These are phyloP conservation scores for Dipus sagitta DNA, from an alignment of 2,797 vertebrate species.

Conservation along the genomic window DNA sequence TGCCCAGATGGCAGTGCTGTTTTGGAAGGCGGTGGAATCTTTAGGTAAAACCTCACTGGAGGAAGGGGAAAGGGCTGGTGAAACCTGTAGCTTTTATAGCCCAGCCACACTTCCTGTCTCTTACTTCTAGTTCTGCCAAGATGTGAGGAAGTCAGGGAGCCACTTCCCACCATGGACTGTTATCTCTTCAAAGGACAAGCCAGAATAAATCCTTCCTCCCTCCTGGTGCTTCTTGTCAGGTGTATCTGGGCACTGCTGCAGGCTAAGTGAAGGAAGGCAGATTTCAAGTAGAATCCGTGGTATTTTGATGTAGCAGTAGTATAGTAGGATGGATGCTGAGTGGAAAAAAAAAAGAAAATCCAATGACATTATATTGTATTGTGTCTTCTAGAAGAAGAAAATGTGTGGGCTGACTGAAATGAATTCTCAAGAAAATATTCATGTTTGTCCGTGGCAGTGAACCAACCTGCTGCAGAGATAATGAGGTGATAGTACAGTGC, in stretches of 20 bases:
- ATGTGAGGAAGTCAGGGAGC: background rate
- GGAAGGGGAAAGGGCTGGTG: background rate
- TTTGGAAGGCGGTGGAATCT: background rate
- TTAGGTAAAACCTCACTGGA: background rate
- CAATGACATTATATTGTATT: background rate
- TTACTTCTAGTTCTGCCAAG: background rate
- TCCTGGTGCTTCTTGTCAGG: background rate
- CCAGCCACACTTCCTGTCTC: background rate
- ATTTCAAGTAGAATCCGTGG: constrained; percentile 22
- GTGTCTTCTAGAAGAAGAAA: constrained; percentile 5
- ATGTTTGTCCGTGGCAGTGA: background rate
- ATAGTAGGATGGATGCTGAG: background rate
- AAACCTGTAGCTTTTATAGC: background rate
- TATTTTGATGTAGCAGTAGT: background rate
- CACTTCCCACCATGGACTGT: background rate
- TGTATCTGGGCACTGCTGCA: background rate
- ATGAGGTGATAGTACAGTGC: background rate
- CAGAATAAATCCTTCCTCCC: background rate
- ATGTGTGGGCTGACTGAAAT: background rate
- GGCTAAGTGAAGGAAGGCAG: background rate
- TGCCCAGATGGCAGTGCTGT: background rate
- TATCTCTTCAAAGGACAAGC: no score
- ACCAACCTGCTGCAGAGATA: background rate
- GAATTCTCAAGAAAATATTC: background rate
- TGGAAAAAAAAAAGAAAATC: background rate